Evolutionary conservation across 2,113 vertebrate genomes (phyloP).

Genomic region (Climacteris rufus): DNA sequence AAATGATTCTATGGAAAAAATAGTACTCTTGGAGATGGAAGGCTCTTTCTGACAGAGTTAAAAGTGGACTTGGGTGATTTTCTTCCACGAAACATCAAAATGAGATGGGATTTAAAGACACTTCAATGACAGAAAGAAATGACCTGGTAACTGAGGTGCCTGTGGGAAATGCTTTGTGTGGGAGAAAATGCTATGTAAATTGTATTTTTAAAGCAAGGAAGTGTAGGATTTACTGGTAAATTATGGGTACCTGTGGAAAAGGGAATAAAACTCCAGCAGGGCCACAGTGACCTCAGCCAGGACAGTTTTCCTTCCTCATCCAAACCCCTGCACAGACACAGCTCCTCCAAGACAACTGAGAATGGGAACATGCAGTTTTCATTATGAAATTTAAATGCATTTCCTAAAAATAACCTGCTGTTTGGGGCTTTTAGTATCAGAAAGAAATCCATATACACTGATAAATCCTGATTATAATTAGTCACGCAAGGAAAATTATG

Average conservation of each 20-base stretch:
- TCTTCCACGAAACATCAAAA: not conserved
- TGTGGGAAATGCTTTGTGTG: not conserved
- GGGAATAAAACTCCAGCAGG: not conserved
- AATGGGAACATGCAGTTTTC: not conserved
- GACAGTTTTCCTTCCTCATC: not conserved
- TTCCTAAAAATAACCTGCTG: not conserved
- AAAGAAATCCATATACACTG: not conserved
- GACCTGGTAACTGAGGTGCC: not conserved
- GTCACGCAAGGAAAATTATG: conserved; percentile 18
- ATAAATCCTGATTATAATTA: conserved; percentile 12
- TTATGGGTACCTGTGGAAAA: not conserved
- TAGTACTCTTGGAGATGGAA: not conserved
- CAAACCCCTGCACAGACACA: not conserved
- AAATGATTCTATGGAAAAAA: not conserved
- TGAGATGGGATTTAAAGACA: not conserved
- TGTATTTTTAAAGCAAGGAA: not conserved
- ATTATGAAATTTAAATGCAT: not conserved
- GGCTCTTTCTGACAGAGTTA: not conserved
- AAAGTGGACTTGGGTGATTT: not conserved
- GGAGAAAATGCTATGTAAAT: not conserved
- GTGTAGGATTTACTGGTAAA: not conserved
- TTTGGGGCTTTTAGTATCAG: not conserved
- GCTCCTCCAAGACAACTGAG: not conserved
- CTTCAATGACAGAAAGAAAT: not conserved
- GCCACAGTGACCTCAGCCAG: not conserved